Conservation (phyloP, 1,140 invertebrate species). For the Panulirus ornatus region DNA sequence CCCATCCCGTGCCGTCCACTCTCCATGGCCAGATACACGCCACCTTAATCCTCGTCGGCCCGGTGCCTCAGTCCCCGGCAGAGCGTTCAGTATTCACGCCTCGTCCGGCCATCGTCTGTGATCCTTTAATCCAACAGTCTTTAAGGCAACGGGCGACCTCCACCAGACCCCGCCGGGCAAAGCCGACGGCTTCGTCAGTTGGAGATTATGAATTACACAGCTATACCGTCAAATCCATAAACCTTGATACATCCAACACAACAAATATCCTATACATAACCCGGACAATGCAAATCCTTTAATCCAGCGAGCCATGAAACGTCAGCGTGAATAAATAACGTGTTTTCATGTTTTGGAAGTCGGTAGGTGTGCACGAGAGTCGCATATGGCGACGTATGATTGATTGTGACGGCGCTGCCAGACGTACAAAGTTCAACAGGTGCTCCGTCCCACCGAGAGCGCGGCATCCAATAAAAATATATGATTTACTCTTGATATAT, state of each 20-base stretch:
- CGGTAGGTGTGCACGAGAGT: background rate
- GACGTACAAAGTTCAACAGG: background rate
- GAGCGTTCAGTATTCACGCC: background rate
- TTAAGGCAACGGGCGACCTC: background rate
- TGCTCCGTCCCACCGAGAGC: background rate
- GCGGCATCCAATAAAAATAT: background rate
- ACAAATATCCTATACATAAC: background rate
- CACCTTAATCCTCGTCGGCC: no score
- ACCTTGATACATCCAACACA: background rate
- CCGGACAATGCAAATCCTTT: background rate
- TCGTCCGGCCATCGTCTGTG: background rate
- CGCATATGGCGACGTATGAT: background rate
- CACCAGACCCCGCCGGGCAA: background rate
- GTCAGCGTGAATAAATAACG: background rate
- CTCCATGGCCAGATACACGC: no score
- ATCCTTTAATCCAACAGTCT: background rate
- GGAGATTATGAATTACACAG: conserved; percentile 8
- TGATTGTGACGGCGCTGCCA: background rate
- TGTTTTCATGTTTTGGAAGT: background rate
- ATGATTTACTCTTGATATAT: no score
- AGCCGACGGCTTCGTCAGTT: background rate
- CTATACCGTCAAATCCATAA: background rate
- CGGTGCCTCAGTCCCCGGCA: background rate
- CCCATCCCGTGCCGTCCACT: no score
- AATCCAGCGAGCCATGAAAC: background rate